Evolutionary conservation across 2,888 invertebrate genomes (phyloP), one percentile per base, ranked within the genome.

Genomic region (Noctua comes): DNA sequence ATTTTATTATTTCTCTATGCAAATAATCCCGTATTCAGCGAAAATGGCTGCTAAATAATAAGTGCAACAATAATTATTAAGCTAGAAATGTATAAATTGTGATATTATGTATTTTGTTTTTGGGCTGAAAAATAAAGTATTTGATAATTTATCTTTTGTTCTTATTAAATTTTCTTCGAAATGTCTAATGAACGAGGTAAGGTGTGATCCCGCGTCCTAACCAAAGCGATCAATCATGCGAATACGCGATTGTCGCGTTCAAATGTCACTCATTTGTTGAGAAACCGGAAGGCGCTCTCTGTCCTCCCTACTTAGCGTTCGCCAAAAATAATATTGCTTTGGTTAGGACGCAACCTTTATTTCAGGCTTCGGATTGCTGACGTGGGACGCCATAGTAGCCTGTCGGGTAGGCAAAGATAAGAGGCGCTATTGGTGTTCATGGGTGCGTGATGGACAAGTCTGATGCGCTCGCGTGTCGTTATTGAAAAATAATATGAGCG

Each of bases 111-210:
- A 83, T 89, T 87, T 89, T 85, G 80, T 80, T 88, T 40, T 85
- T 89, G 86, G 77, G 86, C 88, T 88, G 85, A 73, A 83, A 82
- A 90, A 89, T 90, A 91, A 90, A 91, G 69, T 86, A 81, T 88
- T 86, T 87, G 82, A 82, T 79, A 79, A 87, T 68, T 74, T 76
- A 72, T 1, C 1, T 46, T 24, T 72, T 74, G 57, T 87, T 76
- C 13, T 80, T 62, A 57, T 73, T 80, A 48, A 59, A 6, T 64
- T 3, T 18, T 27, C 36, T 36, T 40, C 5, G 7, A 36, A 36
- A 36, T 36, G 8, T 21, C 21, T 59, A 8, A 59, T 24, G 62
- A 21, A 21, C 10, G 18, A 62, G 8, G 1, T 27, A 59, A 27
- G 10, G 59, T 59, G 59, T 16, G 27, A 31, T 27, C 16, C 7